A percentile compares a stretch with the other conserved stretches of the same genome.
Conservation (phyloP, 2,797 vertebrate genomes). For the Macroramphosus scolopax region DNA sequence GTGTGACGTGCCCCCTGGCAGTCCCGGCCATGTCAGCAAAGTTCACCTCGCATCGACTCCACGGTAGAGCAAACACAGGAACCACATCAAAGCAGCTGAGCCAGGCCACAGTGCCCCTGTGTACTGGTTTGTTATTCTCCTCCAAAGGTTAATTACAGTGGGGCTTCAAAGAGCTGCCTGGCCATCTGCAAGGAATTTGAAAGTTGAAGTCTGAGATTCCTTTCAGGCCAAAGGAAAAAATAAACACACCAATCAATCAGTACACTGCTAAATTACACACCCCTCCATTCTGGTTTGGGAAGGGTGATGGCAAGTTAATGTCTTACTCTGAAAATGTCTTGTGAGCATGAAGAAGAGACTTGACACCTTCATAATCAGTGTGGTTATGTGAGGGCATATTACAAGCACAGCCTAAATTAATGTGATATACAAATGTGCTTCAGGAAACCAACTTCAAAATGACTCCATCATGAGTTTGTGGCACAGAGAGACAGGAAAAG, state of each 20-base stretch:
- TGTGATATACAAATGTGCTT: background rate
- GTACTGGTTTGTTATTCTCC: conserved; percentile 67
- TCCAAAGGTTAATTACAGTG: conserved; percentile 72
- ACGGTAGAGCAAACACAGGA: conserved; percentile 58
- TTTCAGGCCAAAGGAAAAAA: conserved; percentile 65
- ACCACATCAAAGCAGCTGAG: conserved; percentile 69
- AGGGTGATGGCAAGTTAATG: conserved; percentile 64
- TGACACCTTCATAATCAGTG: conserved; percentile 53
- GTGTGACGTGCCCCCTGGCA: conserved; percentile 31
- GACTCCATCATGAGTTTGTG: no score
- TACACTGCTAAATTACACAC: conserved; percentile 45
- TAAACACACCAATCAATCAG: conserved; percentile 73
- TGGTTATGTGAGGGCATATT: conserved; percentile 25
- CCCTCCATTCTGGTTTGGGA: conserved; percentile 44
- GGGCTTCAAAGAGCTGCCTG: conserved; percentile 55
- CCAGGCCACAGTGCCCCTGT: conserved; percentile 44
- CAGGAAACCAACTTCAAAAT: conserved; percentile 13
- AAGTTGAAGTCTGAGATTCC: conserved; percentile 62
- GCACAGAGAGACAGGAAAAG: no score
- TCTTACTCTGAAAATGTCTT: conserved; percentile 56
- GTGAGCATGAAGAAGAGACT: conserved; percentile 34
- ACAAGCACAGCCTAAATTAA: conserved; percentile 3
- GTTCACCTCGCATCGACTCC: conserved; percentile 51
- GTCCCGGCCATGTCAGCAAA: conserved; percentile 45
- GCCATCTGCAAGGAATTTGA: conserved; percentile 75